Percentiles rank a stretch among this genome's conserved stretches.
Evolutionary conservation across 2,113 vertebrate genomes (phyloP).

Genomic region (Smithornis capensis): DNA sequence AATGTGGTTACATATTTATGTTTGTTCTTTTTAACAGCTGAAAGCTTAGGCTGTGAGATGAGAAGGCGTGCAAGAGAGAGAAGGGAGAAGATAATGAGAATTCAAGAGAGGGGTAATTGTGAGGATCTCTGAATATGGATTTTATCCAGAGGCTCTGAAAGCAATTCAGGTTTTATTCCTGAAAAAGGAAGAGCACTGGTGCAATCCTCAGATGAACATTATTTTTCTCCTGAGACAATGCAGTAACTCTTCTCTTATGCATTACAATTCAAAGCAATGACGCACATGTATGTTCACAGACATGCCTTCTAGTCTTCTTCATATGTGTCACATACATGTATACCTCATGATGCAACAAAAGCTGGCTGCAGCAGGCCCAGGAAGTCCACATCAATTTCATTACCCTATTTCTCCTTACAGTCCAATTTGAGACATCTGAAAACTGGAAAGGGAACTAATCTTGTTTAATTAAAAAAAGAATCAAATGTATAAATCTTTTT

Average conservation of each 20-base stretch:
- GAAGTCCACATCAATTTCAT: background rate
- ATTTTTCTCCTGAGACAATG: background rate
- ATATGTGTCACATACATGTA: rapidly evolving
- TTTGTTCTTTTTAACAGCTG: background rate
- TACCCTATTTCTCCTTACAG: background rate
- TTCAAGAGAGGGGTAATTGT: background rate
- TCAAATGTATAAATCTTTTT: background rate
- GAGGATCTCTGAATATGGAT: background rate
- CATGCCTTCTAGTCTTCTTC: background rate
- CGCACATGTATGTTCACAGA: background rate
- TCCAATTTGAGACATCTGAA: background rate
- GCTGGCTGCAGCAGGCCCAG: background rate
- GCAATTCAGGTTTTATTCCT: background rate
- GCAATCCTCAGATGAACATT: background rate
- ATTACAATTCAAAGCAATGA: background rate
- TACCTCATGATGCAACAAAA: background rate
- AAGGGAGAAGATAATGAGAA: background rate
- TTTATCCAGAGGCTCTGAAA: background rate
- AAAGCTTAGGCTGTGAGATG: background rate
- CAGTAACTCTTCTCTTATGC: background rate
- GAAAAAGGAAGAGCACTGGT: background rate
- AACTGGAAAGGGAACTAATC: background rate
- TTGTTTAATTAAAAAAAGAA: background rate
- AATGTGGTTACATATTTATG: background rate
- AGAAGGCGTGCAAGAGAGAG: background rate